Evolutionary conservation across 2,888 invertebrate genomes (phyloP).

Genomic region (Erpobdella octoculata): DNA sequence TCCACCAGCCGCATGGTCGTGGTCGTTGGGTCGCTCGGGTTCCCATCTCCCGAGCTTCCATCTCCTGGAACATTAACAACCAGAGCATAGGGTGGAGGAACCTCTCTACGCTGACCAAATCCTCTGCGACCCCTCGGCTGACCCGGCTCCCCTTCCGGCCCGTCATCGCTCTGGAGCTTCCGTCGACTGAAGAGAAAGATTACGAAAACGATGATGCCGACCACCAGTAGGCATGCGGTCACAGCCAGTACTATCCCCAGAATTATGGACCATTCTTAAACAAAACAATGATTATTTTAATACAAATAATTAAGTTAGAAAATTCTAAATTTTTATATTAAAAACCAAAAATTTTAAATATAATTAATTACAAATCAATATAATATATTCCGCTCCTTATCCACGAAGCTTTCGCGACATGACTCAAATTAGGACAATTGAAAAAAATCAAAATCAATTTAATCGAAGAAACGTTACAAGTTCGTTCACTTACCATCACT

Average conservation of each 20-base stretch:
- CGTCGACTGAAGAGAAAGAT: slow-evolving; percentile 22
- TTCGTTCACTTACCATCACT: no score
- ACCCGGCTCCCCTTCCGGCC: neutral
- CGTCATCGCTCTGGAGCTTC: neutral
- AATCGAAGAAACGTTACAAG: no score
- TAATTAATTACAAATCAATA: no score
- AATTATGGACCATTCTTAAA: slow-evolving; percentile 26
- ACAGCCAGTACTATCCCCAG: slow-evolving; percentile 22
- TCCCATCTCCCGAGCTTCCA: neutral
- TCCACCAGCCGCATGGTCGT: slow-evolving; percentile 18
- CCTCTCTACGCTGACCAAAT: slow-evolving; percentile 14
- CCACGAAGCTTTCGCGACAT: no score
- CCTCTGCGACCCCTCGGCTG: neutral
- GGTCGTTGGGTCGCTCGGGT: neutral
- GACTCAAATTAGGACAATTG: no score
- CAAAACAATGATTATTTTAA: neutral
- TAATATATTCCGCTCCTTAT: no score
- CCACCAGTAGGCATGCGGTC: slow-evolving; percentile 14
- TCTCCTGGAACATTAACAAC: slow-evolving; percentile 2
- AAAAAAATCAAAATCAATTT: no score
- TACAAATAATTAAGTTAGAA: no score
- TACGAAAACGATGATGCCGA: slow-evolving; percentile 23
- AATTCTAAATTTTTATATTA: no score
- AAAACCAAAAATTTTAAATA: no score
- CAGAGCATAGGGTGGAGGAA: slow-evolving; percentile 23